A percentile compares a stretch with the other conserved stretches of the same genome.
Conservation (phyloP, 92 coral and sea anemone genomes). For the Pocillopora meandrina region DNA sequence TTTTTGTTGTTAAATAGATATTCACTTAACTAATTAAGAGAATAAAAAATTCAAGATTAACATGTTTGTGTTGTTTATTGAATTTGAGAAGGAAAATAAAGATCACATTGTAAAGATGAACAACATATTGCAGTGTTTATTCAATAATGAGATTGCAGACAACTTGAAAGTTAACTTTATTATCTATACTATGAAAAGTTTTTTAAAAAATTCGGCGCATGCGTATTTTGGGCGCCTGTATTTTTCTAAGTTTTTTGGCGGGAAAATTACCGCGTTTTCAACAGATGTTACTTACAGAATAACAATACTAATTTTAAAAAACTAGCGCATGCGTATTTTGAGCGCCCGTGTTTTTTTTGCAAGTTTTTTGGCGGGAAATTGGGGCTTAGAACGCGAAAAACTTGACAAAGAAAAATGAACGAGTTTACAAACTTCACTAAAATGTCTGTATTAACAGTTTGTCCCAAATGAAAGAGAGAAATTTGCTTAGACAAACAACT, state of each 20-base stretch:
- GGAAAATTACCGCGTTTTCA: not conserved
- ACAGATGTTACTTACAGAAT: not conserved
- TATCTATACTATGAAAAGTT: not conserved
- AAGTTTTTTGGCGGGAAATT: slow-evolving; percentile 16
- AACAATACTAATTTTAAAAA: not conserved
- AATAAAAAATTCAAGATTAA: not conserved
- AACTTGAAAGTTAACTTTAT: not conserved
- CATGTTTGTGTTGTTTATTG: not conserved
- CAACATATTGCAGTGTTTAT: not conserved
- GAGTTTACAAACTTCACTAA: not conserved
- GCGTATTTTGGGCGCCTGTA: not conserved
- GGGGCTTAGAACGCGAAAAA: not conserved
- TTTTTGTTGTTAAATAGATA: not conserved
- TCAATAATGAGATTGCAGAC: not conserved
- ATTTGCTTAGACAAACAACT: too few species aligned
- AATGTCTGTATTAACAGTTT: too few species aligned
- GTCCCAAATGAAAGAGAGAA: too few species aligned
- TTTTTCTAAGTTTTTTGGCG: not conserved
- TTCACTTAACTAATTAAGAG: slow-evolving; percentile 6
- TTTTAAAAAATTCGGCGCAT: not conserved
- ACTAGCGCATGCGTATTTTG: not conserved
- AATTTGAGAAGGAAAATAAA: not conserved
- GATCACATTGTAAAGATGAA: not conserved
- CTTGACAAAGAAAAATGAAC: not conserved
- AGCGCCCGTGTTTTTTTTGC: not conserved